Evolutionary conservation across 2,888 invertebrate genomes (phyloP), one percentile per base, ranked within the genome.

Genomic region (Agriopis aurantiaria): DNA sequence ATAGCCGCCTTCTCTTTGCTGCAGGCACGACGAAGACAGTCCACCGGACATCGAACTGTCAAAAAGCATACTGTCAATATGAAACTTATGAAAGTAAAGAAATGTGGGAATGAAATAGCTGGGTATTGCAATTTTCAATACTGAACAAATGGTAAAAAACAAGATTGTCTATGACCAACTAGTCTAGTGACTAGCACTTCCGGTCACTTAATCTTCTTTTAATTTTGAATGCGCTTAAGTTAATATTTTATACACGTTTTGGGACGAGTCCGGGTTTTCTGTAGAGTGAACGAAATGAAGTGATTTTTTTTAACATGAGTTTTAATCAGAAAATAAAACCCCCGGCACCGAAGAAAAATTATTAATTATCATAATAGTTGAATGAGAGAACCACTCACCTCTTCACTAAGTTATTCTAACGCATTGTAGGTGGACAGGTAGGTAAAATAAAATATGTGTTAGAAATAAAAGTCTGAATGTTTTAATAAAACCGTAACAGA

Each of bases 11-110:
- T 97, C 97, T 69, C 97, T 95, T 91, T 97, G 98, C 89, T 97
- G 98, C 80, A 97, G 96, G 90, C 97, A 98, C 90, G 97, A 98
- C 81, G 96, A 96, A 80, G 96, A 96, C 95, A 97, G 96, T 79
- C 97, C 97, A 78, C 97, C 97, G 66, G 98, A 96, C 98, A 98
- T 98, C 73, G 98, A 97, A 92, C 98, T 98, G 95, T 79, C 93
- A 95, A 75, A 80, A 81, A 77, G 2, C 46, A 53, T 41, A 74
- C 71, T 71, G 56, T 76, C 64, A 76, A 33, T 33, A 33, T 5
- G 4, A 33, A 33, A 3, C 0, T 33, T 33, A 33, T 5, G 4
- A 33, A 33, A 3, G 3, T 33, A 33, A 33, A 33, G 33, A 33
- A 33, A 33, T 33, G 33, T 33, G 5, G 33, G 33, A 33, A 33